These are phyloP conservation scores for Ceramica pisi DNA, from an alignment of 2,888 invertebrate genomes.

Conservation along the genomic window DNA sequence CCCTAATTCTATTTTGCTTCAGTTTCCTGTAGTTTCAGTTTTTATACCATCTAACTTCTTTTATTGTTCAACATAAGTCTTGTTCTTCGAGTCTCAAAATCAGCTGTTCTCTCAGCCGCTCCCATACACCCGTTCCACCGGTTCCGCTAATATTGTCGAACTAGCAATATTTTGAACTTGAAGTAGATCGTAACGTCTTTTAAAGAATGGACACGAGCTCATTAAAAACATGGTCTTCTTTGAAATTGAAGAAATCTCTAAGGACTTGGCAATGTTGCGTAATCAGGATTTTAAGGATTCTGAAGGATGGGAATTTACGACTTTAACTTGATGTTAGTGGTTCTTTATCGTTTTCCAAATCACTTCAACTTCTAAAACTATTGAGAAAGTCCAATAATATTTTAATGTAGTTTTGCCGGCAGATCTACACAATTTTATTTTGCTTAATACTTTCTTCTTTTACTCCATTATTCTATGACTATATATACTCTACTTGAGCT, in stretches of 20 bases:
- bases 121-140: conserved; percentile 53
- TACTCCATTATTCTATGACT: not conserved
- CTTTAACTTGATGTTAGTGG: too few relatives aligned
- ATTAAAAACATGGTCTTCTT: not conserved
- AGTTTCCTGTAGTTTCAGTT: not conserved
- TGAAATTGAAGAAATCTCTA: not conserved
- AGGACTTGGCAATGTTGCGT: not conserved
- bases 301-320: not conserved
- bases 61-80: not conserved
- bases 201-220: conserved; percentile 27
- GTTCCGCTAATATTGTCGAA: conserved; percentile 49
- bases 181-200: conserved; percentile 62
- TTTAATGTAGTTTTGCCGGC: too few relatives aligned
- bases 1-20: not conserved
- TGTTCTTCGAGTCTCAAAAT: conserved; percentile 47
- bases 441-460: not conserved
- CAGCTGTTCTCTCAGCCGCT: conserved; percentile 74
- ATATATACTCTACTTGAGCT: not conserved
- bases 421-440: not conserved
- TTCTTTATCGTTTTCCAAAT: too few relatives aligned
- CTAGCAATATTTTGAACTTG: conserved; percentile 48
- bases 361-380: too few relatives aligned
- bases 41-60: not conserved
- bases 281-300: not conserved
- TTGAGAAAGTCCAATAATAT: too few relatives aligned